These are phyloP conservation scores for Melanitta fusca DNA, from an alignment of 2,797 vertebrate species.

Conservation along the genomic window DNA sequence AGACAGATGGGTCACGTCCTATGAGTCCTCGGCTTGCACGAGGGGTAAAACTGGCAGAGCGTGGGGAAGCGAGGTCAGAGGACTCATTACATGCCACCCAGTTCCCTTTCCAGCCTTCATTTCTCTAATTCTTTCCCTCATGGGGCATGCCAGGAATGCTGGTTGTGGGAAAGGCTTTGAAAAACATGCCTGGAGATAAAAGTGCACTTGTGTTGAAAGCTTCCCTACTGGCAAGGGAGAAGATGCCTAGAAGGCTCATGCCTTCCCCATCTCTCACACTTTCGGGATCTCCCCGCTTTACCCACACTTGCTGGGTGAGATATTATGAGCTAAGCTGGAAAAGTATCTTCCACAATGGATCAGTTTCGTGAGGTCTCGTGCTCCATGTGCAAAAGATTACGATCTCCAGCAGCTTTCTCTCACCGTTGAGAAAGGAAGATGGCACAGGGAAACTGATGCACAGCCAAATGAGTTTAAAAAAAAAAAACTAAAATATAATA, in stretches of 20 bases:
- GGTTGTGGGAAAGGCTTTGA: constrained; percentile 44
- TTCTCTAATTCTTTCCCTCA: constrained; percentile 54
- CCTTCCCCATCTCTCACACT: neutral
- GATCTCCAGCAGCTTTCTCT: neutral
- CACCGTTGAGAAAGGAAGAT: neutral
- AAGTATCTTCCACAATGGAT: neutral
- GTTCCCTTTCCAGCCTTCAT: constrained; percentile 33
- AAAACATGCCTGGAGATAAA: constrained; percentile 6
- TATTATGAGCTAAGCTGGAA: neutral
- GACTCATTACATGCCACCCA: constrained; percentile 2
- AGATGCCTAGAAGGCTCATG: neutral
- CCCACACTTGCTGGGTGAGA: neutral
- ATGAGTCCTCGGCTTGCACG: neutral
- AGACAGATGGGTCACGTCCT: neutral
- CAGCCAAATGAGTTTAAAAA: neutral
- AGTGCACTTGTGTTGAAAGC: constrained; percentile 16
- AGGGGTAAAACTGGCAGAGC: neutral
- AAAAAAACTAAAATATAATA: neutral
- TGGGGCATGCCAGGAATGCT: constrained; percentile 28
- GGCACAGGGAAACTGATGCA: neutral
- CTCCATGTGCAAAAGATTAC: neutral
- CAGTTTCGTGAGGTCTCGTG: neutral
- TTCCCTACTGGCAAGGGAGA: neutral
- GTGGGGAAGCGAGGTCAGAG: neutral
- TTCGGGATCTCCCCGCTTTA: neutral